Percentiles rank a stretch among this genome's conserved stretches.
These are phyloP conservation scores for Calameuta pallipes DNA, from an alignment of 2,888 invertebrate genomes.

Conservation along the genomic window DNA sequence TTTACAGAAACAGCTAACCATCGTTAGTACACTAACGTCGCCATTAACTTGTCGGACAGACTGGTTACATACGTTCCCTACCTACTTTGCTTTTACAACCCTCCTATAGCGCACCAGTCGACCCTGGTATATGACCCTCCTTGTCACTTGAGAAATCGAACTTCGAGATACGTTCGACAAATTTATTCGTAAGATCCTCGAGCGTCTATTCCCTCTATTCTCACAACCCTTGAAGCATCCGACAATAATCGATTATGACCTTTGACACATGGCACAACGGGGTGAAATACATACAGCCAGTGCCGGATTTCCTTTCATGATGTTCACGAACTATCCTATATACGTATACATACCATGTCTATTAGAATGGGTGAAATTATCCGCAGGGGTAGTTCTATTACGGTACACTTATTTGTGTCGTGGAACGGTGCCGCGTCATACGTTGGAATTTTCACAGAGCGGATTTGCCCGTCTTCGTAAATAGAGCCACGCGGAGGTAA, in stretches of 20 bases:
- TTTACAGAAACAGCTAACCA: background rate
- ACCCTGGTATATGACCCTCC: conserved; percentile 13
- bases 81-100: conserved; percentile 17
- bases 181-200: conserved; percentile 10
- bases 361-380: background rate
- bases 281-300: background rate
- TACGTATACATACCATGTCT: background rate
- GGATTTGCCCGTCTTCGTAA: background rate
- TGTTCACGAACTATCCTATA: background rate
- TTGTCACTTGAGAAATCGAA: conserved; percentile 20
- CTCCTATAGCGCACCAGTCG: conserved; percentile 3
- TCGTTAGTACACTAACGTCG: background rate
- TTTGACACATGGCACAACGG: too few relatives aligned
- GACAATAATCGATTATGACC: background rate
- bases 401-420: background rate
- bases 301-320: background rate
- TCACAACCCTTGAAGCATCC: background rate
- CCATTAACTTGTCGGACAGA: conserved; percentile 23
- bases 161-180: conserved; percentile 19
- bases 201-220: background rate
- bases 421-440: background rate
- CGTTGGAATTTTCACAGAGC: background rate
- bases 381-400: background rate
- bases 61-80: conserved; percentile 18
- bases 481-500: background rate